A percentile compares a stretch with the other conserved stretches of the same genome.
These are phyloP conservation scores for Steromphala cineraria DNA, from an alignment of 2,888 invertebrate species.

Conservation along the genomic window DNA sequence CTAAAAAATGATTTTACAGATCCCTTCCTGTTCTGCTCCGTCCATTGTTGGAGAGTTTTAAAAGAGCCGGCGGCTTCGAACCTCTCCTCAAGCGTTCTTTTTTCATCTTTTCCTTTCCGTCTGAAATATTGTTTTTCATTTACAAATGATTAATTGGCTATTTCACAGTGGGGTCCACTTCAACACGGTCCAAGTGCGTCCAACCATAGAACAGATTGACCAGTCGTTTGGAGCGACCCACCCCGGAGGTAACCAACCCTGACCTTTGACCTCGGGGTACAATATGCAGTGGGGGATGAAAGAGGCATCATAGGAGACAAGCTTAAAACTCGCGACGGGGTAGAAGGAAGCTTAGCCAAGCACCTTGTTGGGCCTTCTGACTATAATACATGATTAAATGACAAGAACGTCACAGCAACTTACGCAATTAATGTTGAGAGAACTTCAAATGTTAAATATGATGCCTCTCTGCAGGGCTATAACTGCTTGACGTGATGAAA, in stretches of 20 bases:
- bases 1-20: neutral
- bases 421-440: too few species aligned
- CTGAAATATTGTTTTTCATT: neutral
- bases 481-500: too few species aligned
- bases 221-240: slow-evolving; percentile 99
- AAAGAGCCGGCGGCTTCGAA: neutral
- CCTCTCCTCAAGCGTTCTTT: neutral
- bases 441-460: too few species aligned
- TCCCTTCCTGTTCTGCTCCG: neutral
- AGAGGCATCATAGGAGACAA: neutral
- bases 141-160: slow-evolving; percentile 27
- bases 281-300: slow-evolving; percentile 1
- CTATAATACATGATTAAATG: neutral
- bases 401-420: too few species aligned
- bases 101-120: neutral
- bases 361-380: neutral
- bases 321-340: slow-evolving; percentile 7
- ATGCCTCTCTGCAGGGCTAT: too few species aligned
- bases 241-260: slow-evolving; percentile 82
- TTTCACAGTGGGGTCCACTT: slow-evolving; percentile 72
- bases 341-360: neutral
- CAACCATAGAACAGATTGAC: slow-evolving; percentile 98
- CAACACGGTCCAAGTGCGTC: slow-evolving; percentile 91
- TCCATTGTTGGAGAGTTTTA: neutral
- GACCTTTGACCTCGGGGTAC: neutral